phyloP scores from a whole-genome alignment of 2,888 invertebrate genomes.

The Tupiocoris notatus region DNA sequence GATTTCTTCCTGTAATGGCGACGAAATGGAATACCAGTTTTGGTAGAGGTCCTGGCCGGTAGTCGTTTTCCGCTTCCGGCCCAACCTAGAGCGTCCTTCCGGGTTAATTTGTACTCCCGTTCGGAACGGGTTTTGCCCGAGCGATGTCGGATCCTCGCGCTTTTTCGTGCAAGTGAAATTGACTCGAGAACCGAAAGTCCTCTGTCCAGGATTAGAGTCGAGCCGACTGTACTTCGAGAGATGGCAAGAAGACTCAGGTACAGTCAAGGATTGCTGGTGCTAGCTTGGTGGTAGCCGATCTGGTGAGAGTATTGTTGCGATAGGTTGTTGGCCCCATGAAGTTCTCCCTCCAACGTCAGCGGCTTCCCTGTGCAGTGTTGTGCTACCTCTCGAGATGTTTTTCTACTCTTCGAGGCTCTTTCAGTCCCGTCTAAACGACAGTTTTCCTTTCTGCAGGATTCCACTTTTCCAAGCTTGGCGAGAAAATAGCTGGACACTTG shows the following conservation, averaged over 20 bases:
- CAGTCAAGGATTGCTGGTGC: not conserved
- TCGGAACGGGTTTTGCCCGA: not conserved
- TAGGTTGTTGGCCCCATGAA: not conserved
- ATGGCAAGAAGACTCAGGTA: not conserved
- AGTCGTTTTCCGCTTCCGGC: not conserved
- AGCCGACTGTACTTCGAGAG: not conserved
- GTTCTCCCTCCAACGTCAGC: not conserved
- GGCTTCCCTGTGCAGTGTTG: not conserved
- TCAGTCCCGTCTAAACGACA: not conserved
- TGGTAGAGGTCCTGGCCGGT: not conserved
- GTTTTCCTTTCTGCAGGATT: too few species aligned
- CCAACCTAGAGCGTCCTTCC: not conserved
- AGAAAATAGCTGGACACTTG: too few species aligned
- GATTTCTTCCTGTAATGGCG: too few species aligned
- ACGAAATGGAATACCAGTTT: not conserved
- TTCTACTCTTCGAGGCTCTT: not conserved
- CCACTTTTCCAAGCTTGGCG: too few species aligned
- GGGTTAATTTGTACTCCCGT: not conserved
- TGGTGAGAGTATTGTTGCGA: not conserved
- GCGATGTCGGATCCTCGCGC: not conserved
- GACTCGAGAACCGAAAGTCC: not conserved
- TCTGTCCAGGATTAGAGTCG: not conserved
- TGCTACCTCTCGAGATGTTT: not conserved
- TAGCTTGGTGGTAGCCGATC: not conserved
- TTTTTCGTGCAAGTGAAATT: not conserved